phyloP scores from a whole-genome alignment of 2,888 invertebrate genomes.

The Drosophila mettleri region DNA sequence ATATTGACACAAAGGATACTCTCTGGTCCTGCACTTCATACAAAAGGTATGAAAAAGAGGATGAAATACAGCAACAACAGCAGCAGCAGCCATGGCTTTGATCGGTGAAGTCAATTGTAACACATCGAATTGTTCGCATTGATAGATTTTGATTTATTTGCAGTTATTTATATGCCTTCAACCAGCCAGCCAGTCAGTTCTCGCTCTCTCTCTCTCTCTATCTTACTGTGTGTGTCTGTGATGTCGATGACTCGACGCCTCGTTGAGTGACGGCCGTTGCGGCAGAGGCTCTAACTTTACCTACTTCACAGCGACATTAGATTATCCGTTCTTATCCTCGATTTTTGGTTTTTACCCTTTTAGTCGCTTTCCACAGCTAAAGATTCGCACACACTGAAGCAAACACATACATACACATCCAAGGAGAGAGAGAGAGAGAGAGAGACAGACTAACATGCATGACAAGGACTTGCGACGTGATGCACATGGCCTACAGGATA shows the following conservation, averaged over 20 bases:
- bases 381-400: constrained; percentile 25
- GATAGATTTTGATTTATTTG: constrained; percentile 85
- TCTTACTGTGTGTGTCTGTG: constrained; percentile 33
- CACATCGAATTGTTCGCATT: constrained; percentile 84
- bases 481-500: constrained; percentile 66
- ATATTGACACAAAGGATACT: constrained; percentile 84
- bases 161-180: constrained; percentile 84
- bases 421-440: not conserved
- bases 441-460: not conserved
- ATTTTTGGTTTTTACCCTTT: constrained; percentile 84
- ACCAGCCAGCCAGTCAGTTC: constrained; percentile 34
- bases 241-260: constrained; percentile 57
- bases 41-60: constrained; percentile 78
- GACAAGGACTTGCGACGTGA: constrained; percentile 53
- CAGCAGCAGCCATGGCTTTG: constrained; percentile 68
- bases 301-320: constrained; percentile 78
- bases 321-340: constrained; percentile 84
- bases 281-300: constrained; percentile 54
- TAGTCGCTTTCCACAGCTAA: constrained; percentile 56
- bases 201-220: not conserved
- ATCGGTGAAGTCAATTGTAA: constrained; percentile 85
- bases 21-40: constrained; percentile 79
- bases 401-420: constrained; percentile 15
- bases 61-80: constrained; percentile 61
- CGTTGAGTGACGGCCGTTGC: constrained; percentile 53